These are phyloP conservation scores for Anastatus disparis DNA, from an alignment of 1,140 invertebrate species.

Conservation along the genomic window DNA sequence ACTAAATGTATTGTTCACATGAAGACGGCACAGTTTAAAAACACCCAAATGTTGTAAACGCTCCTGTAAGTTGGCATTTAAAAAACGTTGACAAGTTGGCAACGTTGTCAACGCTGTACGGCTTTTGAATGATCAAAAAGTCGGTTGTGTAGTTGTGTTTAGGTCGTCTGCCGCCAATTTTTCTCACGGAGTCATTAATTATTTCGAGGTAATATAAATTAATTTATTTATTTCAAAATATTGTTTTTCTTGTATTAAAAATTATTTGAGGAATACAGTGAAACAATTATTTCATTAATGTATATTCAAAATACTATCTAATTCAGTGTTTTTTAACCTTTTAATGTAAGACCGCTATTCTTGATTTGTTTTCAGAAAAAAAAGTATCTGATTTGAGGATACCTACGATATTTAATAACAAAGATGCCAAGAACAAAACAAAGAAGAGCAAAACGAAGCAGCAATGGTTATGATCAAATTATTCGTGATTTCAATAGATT, in stretches of 20 bases:
- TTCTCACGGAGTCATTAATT: not conserved
- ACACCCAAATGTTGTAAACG: too few relatives aligned
- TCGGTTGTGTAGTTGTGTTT: constrained; percentile 22
- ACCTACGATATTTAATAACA: too few relatives aligned
- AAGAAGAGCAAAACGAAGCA: constrained; percentile 36
- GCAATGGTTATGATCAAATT: constrained; percentile 43
- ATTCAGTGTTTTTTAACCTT: not conserved
- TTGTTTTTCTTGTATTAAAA: not conserved
- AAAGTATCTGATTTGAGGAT: too few relatives aligned
- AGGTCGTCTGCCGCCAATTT: constrained; percentile 28
- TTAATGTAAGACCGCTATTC: too few relatives aligned
- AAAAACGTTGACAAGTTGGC: constrained; percentile 8
- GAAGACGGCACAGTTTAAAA: constrained; percentile 8
- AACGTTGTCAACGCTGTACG: constrained; percentile 18
- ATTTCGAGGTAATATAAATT: constrained; percentile 20
- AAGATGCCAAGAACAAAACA: constrained; percentile 56
- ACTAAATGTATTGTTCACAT: constrained; percentile 1
- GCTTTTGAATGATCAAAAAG: constrained; percentile 22
- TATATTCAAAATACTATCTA: not conserved
- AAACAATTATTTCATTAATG: not conserved
- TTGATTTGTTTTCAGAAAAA: too few relatives aligned
- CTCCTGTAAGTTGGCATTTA: too few relatives aligned
- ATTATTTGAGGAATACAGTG: too few relatives aligned
- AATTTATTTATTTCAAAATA: not conserved
- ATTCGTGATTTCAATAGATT: constrained; percentile 54